Evolutionary conservation across 2,113 vertebrate species (phyloP), one percentile per base, ranked within the genome.

Genomic region (Syrmaticus mikado): DNA sequence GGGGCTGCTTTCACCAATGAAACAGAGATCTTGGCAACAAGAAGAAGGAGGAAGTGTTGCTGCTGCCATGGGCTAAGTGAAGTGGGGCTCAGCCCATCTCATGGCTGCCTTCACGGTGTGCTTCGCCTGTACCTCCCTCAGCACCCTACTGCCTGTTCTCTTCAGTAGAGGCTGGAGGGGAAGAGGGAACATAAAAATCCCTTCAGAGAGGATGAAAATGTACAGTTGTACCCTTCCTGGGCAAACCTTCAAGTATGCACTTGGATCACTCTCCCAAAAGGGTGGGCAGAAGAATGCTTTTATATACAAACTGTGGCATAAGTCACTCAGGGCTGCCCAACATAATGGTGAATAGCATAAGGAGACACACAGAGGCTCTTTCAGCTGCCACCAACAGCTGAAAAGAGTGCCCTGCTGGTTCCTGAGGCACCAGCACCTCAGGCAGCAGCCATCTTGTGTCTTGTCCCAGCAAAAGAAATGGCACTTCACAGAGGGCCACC

Each of bases 241-340:
- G 57, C 40, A 78, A 79, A 92, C 21, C 24, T 46, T 20, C 38
- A 50, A 41, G 27, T 1, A 0, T 14, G 24, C 32, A 34, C 57
- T 27, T 45, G 18, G n/a, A n/a, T 43, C 19, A 12, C 7, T 8
- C 13, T 82, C 46, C 34, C 14, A 1, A 43, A 9, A 19, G 8
- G 0, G 3, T 14, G 27, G 11, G 17, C 10, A 18, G 43, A 27
- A 80, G 10, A 1, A 1, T 13, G 30, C 11, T 55, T 34, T 85
- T 41, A 53, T 7, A 21, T 8, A 30, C 1, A 11, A 34, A 10
- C 27, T 13, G 34, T 48, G 45, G 11, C 2, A 2, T 8, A 18
- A 72, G 40, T 2, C 1, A 0, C 41, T 9, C 53, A n/a, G 21
- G 12, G 30, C 34, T 48, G 38, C 38, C n/a, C 0, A 0, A 2